Evolutionary conservation across 2,797 vertebrate genomes (phyloP), one percentile per base, ranked within the genome.

Genomic region (Cyprinodon diabolis): DNA sequence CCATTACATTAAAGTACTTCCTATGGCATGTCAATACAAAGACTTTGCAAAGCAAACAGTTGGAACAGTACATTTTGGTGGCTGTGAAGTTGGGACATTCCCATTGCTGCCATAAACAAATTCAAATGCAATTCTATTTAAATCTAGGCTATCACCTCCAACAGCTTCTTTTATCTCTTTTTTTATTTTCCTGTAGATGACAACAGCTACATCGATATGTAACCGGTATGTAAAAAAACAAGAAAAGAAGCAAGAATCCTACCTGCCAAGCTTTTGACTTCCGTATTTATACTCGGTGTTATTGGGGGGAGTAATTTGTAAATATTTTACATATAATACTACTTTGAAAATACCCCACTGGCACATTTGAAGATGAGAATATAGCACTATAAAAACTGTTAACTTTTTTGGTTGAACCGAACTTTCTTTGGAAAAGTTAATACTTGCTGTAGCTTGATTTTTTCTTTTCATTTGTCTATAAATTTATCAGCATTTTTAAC

Each of bases 391-490:
- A 30, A 30, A 30, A 30, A 30, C 30, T 30, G 3, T 30, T 30
- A 0, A 30, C 15, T 15, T 37, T 60, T 60, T 37, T 60, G 37
- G 17, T 40, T 40, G 17, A 17, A 21, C 4, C 40, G 30, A 62
- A 62, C 37, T 9, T 62, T 60, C 49, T 54, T 51, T 21, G 49
- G 76, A 56, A 57, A 57, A 14, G 54, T 54, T 81, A 35, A 51
- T 25, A 57, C 72, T 69, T 77, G 8, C 45, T 37, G 55, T 56
- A 47, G 21, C 58, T 77, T 49, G 12, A 25, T 73, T 81, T 70
- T 71, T 40, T 51, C 8, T 69, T 87, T 77, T 71, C 73, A 23
- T 87, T 78, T 79, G 89, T 90, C 84, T 89, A 81, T 92, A 30
- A 2, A 30, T 30, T 30, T 3, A 30, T 30, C 30, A 30, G 30